phyloP scores from a whole-genome alignment of 2,797 vertebrate species.

The Paguma larvata region DNA sequence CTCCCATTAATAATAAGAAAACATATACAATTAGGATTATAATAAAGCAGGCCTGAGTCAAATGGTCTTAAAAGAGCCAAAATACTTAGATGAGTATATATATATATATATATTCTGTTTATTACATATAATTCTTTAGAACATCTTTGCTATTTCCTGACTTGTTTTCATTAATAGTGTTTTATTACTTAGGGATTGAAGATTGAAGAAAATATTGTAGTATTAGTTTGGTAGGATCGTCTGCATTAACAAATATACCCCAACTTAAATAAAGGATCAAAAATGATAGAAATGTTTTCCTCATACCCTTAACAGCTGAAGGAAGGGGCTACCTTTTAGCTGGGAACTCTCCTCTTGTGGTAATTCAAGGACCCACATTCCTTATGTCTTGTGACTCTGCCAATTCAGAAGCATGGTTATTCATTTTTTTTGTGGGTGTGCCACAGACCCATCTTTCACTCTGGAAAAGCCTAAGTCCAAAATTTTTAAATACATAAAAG shows the following conservation, averaged over 20 bases:
- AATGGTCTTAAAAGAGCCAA: neutral
- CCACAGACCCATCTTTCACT: neutral
- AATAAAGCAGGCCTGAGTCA: neutral
- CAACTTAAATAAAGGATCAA: neutral
- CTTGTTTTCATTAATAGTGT: neutral
- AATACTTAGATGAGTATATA: neutral
- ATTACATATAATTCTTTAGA: neutral
- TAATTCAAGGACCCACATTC: neutral
- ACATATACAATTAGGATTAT: neutral
- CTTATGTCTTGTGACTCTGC: neutral
- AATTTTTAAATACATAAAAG: neutral
- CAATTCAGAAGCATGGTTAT: neutral
- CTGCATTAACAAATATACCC: neutral
- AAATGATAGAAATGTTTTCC: neutral
- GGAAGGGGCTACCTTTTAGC: neutral
- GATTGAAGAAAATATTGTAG: neutral
- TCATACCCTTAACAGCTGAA: neutral
- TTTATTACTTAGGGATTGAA: neutral
- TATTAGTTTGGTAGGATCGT: neutral
- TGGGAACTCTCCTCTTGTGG: neutral
- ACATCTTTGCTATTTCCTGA: neutral
- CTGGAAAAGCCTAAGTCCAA: neutral
- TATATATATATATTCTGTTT: neutral
- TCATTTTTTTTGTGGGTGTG: neutral
- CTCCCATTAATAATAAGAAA: slow-evolving; percentile 19